Percentiles rank a stretch among this genome's conserved stretches.
Conservation (phyloP, 1,140 invertebrate genomes). For the Nixonia krombeini region DNA sequence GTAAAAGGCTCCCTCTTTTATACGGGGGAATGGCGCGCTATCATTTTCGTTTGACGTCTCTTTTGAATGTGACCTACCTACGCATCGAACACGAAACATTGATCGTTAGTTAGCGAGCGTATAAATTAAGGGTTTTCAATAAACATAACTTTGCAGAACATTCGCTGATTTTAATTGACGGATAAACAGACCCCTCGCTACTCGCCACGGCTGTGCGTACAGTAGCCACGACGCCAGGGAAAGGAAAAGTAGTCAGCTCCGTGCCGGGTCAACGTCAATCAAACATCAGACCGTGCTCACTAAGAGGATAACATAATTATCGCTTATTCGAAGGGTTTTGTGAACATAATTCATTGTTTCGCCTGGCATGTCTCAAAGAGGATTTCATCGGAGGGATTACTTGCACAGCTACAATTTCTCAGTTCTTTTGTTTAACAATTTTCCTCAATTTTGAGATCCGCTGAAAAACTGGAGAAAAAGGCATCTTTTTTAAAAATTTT, state of each 20-base stretch:
- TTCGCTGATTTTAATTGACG: slow-evolving; percentile 31
- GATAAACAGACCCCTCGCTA: slow-evolving; percentile 25
- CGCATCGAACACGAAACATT: slow-evolving; percentile 6
- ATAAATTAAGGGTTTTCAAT: slow-evolving; percentile 5
- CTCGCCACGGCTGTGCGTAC: background rate
- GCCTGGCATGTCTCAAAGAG: slow-evolving; percentile 1
- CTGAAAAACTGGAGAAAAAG: too few species aligned
- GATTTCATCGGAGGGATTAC: too few species aligned
- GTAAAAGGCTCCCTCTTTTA: too few species aligned
- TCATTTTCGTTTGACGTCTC: slow-evolving; percentile 9
- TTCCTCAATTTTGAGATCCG: too few species aligned
- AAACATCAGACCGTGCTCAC: slow-evolving; percentile 2
- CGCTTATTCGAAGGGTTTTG: slow-evolving; percentile 29
- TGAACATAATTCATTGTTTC: slow-evolving; percentile 24
- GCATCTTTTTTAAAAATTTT: too few species aligned
- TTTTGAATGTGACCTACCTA: slow-evolving; percentile 12
- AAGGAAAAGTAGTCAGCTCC: slow-evolving; percentile 16
- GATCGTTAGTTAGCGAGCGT: background rate
- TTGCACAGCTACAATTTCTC: too few species aligned
- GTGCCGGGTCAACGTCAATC: slow-evolving; percentile 22
- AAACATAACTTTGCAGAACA: slow-evolving; percentile 20
- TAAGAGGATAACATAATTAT: slow-evolving; percentile 19
- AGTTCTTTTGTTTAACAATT: too few species aligned
- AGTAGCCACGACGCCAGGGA: background rate
- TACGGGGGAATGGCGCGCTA: background rate